These are phyloP conservation scores for Carollia perspicillata DNA, from an alignment of 2,113 vertebrate genomes.

Conservation along the genomic window DNA sequence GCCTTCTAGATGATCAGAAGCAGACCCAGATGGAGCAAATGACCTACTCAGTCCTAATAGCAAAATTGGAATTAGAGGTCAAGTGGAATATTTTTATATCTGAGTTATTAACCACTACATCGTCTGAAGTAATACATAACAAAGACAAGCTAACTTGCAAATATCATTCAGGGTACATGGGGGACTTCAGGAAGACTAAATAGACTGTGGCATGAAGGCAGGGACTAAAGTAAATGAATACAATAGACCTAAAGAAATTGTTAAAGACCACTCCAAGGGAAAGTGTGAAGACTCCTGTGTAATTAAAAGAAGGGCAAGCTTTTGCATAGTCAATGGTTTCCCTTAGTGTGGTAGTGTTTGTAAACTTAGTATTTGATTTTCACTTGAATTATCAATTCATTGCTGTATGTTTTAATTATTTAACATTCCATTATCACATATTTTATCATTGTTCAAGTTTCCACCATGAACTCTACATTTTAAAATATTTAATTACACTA, in stretches of 20 bases:
- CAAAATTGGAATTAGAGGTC: not conserved
- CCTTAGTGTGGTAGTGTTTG: not conserved
- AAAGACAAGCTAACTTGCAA: not conserved
- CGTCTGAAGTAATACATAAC: not conserved
- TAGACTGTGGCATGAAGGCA: not conserved
- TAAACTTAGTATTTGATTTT: not conserved
- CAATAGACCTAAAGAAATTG: not conserved
- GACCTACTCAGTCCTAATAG: not conserved
- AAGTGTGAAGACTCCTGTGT: not conserved
- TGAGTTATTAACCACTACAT: not conserved
- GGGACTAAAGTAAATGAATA: not conserved
- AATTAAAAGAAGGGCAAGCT: not conserved
- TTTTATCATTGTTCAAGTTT: not conserved
- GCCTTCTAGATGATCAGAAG: not conserved
- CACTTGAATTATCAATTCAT: not conserved
- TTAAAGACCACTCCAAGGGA: not conserved
- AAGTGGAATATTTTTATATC: not conserved
- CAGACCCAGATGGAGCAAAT: not conserved
- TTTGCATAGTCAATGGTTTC: not conserved
- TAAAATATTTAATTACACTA: not conserved
- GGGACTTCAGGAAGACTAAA: not conserved
- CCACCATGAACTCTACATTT: not conserved
- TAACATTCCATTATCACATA: not conserved
- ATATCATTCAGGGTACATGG: not conserved
- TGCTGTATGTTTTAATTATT: not conserved